Conservation (phyloP, 2,113 vertebrate genomes). For the Mirounga angustirostris region DNA sequence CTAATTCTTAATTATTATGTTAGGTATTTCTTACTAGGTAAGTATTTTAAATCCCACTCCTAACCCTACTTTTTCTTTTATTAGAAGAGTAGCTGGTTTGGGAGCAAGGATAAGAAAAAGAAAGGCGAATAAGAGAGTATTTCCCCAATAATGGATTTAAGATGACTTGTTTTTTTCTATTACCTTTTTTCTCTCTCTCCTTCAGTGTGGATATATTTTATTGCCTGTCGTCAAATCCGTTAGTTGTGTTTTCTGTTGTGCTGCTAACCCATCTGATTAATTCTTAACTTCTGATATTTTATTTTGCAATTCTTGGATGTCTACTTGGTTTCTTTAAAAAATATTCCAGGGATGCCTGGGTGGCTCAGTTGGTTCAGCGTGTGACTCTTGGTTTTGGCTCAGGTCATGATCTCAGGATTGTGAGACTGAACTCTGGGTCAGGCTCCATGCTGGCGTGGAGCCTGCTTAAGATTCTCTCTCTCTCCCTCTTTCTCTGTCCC, state of each 20-base stretch:
- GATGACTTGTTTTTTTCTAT: slow-evolving; percentile 13
- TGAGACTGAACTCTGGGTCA: neutral
- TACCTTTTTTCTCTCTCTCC: neutral
- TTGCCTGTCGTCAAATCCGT: neutral
- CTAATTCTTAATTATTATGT: neutral
- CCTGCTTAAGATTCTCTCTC: neutral
- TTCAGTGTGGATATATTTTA: neutral
- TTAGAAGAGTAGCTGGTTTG: slow-evolving; percentile 28
- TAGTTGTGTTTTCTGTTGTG: neutral
- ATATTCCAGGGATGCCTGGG: neutral
- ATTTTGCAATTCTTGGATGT: neutral
- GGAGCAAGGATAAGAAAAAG: slow-evolving; percentile 10
- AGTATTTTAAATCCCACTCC: neutral
- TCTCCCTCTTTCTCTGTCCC: neutral
- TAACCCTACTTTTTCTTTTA: neutral
- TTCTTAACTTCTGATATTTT: neutral
- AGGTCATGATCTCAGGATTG: neutral
- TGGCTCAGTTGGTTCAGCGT: neutral
- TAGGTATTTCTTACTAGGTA: neutral
- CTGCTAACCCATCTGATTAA: neutral
- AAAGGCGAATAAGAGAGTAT: neutral
- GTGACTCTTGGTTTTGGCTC: neutral
- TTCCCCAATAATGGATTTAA: slow-evolving; percentile 13
- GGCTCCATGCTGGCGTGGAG: neutral
- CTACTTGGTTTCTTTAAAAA: neutral